These are phyloP conservation scores for Melanchra persicariae DNA, from an alignment of 2,888 invertebrate species.

Conservation along the genomic window DNA sequence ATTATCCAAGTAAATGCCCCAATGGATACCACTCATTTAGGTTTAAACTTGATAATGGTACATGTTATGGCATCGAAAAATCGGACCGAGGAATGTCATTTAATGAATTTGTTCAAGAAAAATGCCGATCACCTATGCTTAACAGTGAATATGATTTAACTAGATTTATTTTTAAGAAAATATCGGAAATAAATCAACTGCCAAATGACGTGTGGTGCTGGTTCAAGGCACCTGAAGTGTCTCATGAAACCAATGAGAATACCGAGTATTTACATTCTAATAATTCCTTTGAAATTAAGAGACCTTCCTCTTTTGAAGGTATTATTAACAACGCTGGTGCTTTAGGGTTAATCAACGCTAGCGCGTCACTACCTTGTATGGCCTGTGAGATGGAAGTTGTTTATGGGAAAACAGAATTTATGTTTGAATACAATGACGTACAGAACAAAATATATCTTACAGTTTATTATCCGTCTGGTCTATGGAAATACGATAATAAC, in stretches of 20 bases:
- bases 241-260: constrained; percentile 24
- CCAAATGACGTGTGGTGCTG: constrained; percentile 80
- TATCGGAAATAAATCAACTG: constrained; percentile 74
- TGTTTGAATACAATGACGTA: constrained; percentile 78
- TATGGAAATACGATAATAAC: constrained; percentile 86
- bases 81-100: constrained; percentile 74
- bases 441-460: constrained; percentile 84
- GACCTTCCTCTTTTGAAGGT: constrained; percentile 64
- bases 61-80: constrained; percentile 83
- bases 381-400: constrained; percentile 81
- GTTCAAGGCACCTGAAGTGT: constrained; percentile 69
- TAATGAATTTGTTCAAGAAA: constrained; percentile 73
- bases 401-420: constrained; percentile 77
- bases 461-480: constrained; percentile 89
- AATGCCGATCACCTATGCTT: constrained; percentile 80
- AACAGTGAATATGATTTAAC: constrained; percentile 69
- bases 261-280: constrained; percentile 27
- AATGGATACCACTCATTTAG: constrained; percentile 81
- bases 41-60: constrained; percentile 79
- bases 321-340: constrained; percentile 80
- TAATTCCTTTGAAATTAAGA: constrained; percentile 21
- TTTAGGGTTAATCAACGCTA: constrained; percentile 72
- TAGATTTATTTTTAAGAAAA: constrained; percentile 81
- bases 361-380: constrained; percentile 78
- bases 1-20: constrained; percentile 82